Conservation (phyloP, 2,888 invertebrate species). For the Adelognathus sp. region DNA sequence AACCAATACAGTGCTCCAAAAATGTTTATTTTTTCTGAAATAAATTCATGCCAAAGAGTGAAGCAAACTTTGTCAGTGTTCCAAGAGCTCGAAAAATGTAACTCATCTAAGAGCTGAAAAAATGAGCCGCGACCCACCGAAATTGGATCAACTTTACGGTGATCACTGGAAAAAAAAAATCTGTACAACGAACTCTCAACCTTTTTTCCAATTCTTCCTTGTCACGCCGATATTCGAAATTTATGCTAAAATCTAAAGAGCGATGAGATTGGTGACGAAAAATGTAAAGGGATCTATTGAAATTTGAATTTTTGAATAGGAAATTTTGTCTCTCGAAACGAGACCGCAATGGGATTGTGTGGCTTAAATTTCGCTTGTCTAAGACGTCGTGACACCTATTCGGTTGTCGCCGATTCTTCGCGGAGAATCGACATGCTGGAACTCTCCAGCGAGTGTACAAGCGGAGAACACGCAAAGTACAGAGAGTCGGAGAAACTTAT, state of each 20-base stretch:
- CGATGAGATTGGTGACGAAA: background rate
- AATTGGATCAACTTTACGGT: background rate
- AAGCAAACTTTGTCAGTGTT: background rate
- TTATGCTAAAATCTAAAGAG: background rate
- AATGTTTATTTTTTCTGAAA: background rate
- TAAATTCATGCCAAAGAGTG: background rate
- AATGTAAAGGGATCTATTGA: background rate
- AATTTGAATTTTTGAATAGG: conserved; percentile 9
- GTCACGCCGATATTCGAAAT: background rate
- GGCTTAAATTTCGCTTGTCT: background rate
- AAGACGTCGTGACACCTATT: conserved; percentile 45
- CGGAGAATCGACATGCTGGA: conserved; percentile 16
- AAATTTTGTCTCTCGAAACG: conserved; percentile 24
- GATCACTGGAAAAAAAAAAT: background rate
- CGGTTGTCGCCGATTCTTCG: conserved; percentile 15
- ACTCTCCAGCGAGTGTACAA: conserved; percentile 3
- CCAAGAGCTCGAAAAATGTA: background rate
- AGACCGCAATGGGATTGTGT: background rate
- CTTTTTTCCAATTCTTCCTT: background rate
- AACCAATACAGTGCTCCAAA: no score
- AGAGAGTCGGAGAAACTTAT: conserved; percentile 66
- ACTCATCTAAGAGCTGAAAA: background rate
- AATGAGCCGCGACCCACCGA: background rate
- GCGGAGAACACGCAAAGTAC: conserved; percentile 57
- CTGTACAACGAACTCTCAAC: background rate